These are phyloP conservation scores for Drosophila micromelanica DNA, from an alignment of 1,140 invertebrate genomes.

Conservation along the genomic window DNA sequence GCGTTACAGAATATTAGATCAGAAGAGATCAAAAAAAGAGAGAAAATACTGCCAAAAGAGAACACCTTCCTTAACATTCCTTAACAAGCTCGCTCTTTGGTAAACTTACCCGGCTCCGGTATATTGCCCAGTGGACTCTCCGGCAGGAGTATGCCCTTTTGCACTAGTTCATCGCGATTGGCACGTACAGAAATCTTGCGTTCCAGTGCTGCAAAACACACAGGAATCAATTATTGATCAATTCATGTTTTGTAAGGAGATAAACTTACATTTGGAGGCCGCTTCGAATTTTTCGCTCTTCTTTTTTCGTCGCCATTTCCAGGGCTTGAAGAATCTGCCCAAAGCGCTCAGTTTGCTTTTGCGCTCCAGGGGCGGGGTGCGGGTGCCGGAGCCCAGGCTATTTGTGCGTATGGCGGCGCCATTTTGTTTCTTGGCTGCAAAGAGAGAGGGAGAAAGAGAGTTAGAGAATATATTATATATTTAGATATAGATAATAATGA, in stretches of 20 bases:
- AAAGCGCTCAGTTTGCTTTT: conserved; percentile 97
- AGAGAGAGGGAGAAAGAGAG: conserved; percentile 37
- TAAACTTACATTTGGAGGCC: conserved; percentile 95
- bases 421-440: conserved; percentile 97
- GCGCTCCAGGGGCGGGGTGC: conserved; percentile 92
- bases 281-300: conserved; percentile 99
- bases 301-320: conserved; percentile 99
- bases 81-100: too few relatives aligned
- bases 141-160: conserved; percentile 96
- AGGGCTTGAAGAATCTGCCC: conserved; percentile 97
- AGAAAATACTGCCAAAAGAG: too few relatives aligned
- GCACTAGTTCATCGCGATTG: conserved; percentile 97
- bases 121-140: conserved; percentile 93
- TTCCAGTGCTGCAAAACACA: conserved; percentile 92
- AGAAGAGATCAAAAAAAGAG: too few relatives aligned
- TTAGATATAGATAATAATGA: too few relatives aligned
- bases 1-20: too few relatives aligned
- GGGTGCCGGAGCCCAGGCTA: conserved; percentile 91
- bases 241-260: neutral
- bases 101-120: conserved; percentile 90
- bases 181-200: conserved; percentile 98
- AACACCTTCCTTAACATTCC: too few relatives aligned
- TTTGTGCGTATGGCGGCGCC: conserved; percentile 93
- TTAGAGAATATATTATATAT: neutral
- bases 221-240: neutral